Evolutionary conservation across 1,140 invertebrate species (phyloP).

Genomic region (Drosophila sturtevanti): DNA sequence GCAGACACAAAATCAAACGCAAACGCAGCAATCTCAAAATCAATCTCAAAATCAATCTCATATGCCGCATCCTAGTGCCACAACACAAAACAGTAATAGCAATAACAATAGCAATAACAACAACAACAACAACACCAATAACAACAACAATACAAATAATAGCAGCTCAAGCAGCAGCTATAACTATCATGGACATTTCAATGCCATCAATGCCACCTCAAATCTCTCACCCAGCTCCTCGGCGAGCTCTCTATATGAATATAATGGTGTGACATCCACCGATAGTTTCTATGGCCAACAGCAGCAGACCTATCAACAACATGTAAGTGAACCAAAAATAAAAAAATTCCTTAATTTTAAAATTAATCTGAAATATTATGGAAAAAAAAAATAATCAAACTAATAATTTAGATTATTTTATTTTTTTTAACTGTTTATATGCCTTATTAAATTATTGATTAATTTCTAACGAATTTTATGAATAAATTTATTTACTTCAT

Average conservation of each 20-base stretch:
- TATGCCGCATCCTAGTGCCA: conserved; percentile 29
- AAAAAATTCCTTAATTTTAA: neutral
- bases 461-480: no score
- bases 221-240: conserved; percentile 70
- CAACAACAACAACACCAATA: conserved; percentile 29
- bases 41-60: conserved; percentile 24
- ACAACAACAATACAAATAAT: conserved; percentile 30
- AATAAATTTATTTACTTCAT: no score
- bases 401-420: neutral
- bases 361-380: no score
- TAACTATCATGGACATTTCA: conserved; percentile 75
- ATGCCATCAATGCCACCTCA: conserved; percentile 66
- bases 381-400: no score
- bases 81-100: neutral
- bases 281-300: conserved; percentile 64
- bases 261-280: conserved; percentile 43
- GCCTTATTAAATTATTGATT: no score
- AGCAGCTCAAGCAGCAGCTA: conserved; percentile 56
- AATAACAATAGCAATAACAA: conserved; percentile 9
- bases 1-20: conserved; percentile 49
- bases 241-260: conserved; percentile 72
- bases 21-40: conserved; percentile 32
- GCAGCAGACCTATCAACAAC: conserved; percentile 64
- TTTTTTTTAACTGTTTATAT: conserved; percentile 7
- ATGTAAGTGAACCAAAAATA: conserved; percentile 50